Conservation (phyloP, 2,888 invertebrate genomes). For the Cantharis rufa region DNA sequence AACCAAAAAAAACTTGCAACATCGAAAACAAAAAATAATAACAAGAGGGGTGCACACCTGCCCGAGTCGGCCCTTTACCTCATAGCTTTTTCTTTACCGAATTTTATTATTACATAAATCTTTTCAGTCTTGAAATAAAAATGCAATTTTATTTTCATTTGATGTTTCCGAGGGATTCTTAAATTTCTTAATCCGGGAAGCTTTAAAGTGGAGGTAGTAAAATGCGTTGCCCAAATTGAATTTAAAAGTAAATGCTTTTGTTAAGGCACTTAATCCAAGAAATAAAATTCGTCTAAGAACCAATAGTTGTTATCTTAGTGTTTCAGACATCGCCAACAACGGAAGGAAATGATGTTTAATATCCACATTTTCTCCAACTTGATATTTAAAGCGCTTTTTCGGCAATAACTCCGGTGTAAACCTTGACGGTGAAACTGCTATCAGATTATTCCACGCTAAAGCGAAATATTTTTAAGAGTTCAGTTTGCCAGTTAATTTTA, state of each 20-base stretch:
- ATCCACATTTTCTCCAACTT: neutral
- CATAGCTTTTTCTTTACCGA: neutral
- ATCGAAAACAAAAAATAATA: neutral
- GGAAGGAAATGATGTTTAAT: neutral
- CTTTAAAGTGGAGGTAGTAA: neutral
- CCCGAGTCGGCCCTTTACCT: too few relatives aligned
- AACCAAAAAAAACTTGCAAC: neutral
- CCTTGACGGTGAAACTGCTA: too few relatives aligned
- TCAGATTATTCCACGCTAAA: neutral
- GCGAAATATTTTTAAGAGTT: neutral
- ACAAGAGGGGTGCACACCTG: neutral
- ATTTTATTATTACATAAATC: neutral
- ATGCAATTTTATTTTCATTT: neutral
- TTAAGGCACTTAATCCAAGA: neutral
- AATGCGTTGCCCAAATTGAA: neutral
- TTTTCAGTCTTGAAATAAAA: neutral
- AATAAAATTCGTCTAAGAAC: neutral
- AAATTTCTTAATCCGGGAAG: neutral
- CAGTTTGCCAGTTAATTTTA: too few relatives aligned
- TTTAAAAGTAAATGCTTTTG: neutral
- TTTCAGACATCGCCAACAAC: neutral
- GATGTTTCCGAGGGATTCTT: neutral
- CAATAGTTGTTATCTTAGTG: neutral
- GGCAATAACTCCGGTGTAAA: neutral
- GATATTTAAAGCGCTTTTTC: neutral